Base-by-base conservation (phyloP, 1,140 invertebrate species). In the Limonius californicus region DNA sequence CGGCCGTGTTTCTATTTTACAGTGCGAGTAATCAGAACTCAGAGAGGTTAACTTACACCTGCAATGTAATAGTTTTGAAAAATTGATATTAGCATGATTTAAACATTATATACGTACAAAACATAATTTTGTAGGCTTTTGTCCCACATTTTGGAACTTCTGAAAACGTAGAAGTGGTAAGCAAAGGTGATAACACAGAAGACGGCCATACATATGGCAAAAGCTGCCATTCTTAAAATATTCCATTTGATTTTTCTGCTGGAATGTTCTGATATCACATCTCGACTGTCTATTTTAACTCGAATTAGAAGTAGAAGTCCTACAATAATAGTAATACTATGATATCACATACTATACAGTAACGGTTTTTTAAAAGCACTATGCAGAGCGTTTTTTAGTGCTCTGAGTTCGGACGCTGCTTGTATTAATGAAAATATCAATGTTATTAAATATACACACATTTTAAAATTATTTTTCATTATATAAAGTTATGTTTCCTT, bases 231-330 rank as follows among this genome's bases (percentile, higher is more conserved):
- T 61, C 91, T 82, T 3, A 91, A 83, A 43, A 94, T 94, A 12
- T 89, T 92, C 61, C 89, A 85, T 57, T 87, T 85, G 63, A 95
- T 92, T 79, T 94, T 92, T 57, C 87, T 84, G 57, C 87, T 89
- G 0, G 89, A 90, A 65, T 87, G 85, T 60, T 87, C 83, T 0
- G 89, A 91, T 66, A 94, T 90, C 19, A 94, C 86, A 64, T 92
- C 89, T 61, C 87, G 86, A 61, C 89, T 89, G 27, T 86, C 88
- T 59, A 89, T 87, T 66, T 90, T 90, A 23, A 94, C 78, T 57
- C 83, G 83, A 68, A 93, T 85, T 23, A 95, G 77, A 6, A 87
- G 89, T 30, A 88, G 82, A 62, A 94, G 78, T 54, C 85, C 88
- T 90, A 70, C 18, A 79, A 79, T 19, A n/a, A n/a, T n/a, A n/a